Evolutionary conservation across 2,113 vertebrate genomes (phyloP).

Genomic region (Poeciliopsis prolifica): DNA sequence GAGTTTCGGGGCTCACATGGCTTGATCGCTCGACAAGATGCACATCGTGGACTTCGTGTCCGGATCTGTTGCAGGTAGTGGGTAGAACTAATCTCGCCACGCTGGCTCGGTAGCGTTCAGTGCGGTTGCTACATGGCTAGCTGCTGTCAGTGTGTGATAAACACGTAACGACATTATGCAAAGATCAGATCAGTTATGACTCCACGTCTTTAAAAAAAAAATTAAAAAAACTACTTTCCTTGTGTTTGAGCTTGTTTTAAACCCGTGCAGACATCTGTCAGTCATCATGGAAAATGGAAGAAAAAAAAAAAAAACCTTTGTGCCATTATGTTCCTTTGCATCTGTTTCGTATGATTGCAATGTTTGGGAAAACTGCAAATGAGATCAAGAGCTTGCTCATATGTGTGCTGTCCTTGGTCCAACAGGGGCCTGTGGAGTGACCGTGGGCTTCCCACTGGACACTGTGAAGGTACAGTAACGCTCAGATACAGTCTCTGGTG

Average conservation of each 20-base stretch:
- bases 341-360: not conserved
- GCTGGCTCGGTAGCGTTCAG: not conserved
- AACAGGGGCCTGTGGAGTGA: conserved; percentile 71
- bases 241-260: not conserved
- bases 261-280: too few relatives aligned
- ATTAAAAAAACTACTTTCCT: not conserved
- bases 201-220: not conserved
- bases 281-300: not conserved
- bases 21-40: conserved; percentile 54
- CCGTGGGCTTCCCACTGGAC: conserved; percentile 73
- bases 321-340: not conserved
- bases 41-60: conserved; percentile 90
- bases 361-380: not conserved
- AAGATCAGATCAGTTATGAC: not conserved
- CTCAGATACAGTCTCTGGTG: too few relatives aligned
- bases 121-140: conserved; percentile 13
- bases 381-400: not conserved
- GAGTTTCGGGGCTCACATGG: not conserved
- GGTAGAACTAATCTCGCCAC: accelerated
- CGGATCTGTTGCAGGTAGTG: conserved; percentile 93
- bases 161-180: too few relatives aligned
- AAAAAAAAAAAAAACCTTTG: too few relatives aligned
- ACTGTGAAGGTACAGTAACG: conserved; percentile 66
- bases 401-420: conserved; percentile 22
- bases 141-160: not conserved